phyloP scores from a whole-genome alignment of 53 echinoderm and acorn worm genomes.

The Pentamera pediparva region DNA sequence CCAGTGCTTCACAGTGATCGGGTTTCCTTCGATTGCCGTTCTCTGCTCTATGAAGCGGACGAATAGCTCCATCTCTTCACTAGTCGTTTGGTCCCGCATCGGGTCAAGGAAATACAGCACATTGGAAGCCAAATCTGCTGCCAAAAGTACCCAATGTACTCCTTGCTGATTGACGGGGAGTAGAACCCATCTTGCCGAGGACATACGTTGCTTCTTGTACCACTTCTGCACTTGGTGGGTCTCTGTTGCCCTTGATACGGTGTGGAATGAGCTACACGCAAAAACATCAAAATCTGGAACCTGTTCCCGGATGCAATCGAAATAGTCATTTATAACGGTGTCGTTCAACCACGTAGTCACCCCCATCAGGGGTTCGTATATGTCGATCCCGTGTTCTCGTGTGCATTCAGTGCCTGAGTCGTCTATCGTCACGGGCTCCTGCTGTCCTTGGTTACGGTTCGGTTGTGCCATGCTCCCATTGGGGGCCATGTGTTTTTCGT shows the following conservation, averaged over 20 bases:
- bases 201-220: neutral
- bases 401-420: too few relatives aligned
- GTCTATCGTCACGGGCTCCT: too few relatives aligned
- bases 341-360: neutral
- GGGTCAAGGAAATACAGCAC: constrained; percentile 1
- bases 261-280: constrained; percentile 2
- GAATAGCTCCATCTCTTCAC: constrained; percentile 3
- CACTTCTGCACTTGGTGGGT: neutral
- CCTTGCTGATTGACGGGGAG: neutral
- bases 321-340: neutral
- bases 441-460: too few relatives aligned
- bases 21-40: constrained; percentile 5
- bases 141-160: neutral
- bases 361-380: neutral
- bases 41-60: neutral
- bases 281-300: neutral
- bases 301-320: neutral
- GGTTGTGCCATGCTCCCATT: too few relatives aligned
- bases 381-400: too few relatives aligned
- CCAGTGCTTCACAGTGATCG: neutral
- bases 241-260: neutral
- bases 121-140: neutral
- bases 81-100: neutral
- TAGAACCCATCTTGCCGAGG: neutral
- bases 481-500: too few relatives aligned